Conservation (phyloP, 1,140 invertebrate genomes). For the Cydia amplana region DNA sequence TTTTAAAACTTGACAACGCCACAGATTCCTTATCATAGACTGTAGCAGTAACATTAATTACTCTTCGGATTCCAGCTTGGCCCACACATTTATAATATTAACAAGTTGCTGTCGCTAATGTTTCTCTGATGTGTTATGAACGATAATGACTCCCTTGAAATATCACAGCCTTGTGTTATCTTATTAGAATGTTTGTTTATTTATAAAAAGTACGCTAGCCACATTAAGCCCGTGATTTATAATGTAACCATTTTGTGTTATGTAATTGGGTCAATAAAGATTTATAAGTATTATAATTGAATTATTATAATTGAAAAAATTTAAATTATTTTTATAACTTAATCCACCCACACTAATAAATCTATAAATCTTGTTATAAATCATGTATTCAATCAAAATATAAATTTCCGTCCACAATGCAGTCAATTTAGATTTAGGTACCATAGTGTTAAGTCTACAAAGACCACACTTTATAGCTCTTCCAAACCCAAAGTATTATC, state of each 20-base stretch:
- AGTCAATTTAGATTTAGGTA: constrained; percentile 16
- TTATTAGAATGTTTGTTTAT: constrained; percentile 17
- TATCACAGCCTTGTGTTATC: neutral
- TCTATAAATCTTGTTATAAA: constrained; percentile 19
- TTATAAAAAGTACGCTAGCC: neutral
- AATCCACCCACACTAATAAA: constrained; percentile 5
- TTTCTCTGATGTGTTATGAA: constrained; percentile 17
- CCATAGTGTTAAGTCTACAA: neutral
- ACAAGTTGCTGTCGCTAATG: constrained; percentile 14
- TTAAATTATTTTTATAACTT: neutral
- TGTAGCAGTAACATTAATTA: neutral
- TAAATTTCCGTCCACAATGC: constrained; percentile 21
- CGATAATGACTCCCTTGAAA: constrained; percentile 25
- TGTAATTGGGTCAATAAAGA: neutral
- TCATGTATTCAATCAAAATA: constrained; percentile 23
- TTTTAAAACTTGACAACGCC: too few species aligned
- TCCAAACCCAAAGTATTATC: neutral
- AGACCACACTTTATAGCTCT: constrained; percentile 6
- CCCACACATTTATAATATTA: constrained; percentile 22
- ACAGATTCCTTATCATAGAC: too few species aligned
- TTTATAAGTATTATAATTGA: neutral
- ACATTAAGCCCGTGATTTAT: neutral
- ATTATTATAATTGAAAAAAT: neutral
- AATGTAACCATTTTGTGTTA: neutral
- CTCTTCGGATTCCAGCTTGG: neutral